A percentile compares a stretch with the other conserved stretches of the same genome.
phyloP scores from a whole-genome alignment of 92 coral and sea anemone species.

The Actinostola sp. region DNA sequence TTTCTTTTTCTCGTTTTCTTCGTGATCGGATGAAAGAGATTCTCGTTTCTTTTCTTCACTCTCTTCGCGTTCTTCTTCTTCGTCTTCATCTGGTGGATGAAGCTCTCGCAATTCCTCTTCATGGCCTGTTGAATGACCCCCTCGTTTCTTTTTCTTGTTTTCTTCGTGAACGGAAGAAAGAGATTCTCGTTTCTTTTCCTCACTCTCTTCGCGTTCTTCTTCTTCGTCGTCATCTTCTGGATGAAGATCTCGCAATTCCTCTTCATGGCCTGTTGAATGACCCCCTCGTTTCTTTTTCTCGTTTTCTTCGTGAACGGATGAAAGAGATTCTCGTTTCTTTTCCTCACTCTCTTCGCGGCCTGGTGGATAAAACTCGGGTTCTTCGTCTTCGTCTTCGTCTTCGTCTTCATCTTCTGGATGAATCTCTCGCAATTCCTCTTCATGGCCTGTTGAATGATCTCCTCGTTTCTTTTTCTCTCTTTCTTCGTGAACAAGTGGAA shows the following conservation, averaged over 20 bases:
- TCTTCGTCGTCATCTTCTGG: no score
- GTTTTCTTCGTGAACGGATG: no score
- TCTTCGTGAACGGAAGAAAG: neutral
- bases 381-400: neutral
- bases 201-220: no score
- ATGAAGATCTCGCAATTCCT: no score
- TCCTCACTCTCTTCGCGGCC: no score
- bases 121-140: neutral
- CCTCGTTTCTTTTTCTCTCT: neutral
- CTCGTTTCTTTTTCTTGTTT: slow-evolving; percentile 1
- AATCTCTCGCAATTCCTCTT: neutral
- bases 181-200: neutral
- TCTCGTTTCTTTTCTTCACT: neutral
- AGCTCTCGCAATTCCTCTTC: neutral
- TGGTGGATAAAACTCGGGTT: neutral
- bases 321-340: no score
- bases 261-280: no score
- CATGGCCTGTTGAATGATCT: neutral
- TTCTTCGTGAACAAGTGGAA: neutral
- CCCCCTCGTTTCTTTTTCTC: no score
- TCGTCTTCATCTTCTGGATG: slow-evolving; percentile 9
- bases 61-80: neutral
- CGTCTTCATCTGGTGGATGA: slow-evolving; percentile 1
- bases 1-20: neutral
- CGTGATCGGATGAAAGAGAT: neutral